A percentile compares a stretch with the other conserved stretches of the same genome.
These are phyloP conservation scores for Pteropus rufus DNA, from an alignment of 2,797 vertebrate genomes.

Conservation along the genomic window DNA sequence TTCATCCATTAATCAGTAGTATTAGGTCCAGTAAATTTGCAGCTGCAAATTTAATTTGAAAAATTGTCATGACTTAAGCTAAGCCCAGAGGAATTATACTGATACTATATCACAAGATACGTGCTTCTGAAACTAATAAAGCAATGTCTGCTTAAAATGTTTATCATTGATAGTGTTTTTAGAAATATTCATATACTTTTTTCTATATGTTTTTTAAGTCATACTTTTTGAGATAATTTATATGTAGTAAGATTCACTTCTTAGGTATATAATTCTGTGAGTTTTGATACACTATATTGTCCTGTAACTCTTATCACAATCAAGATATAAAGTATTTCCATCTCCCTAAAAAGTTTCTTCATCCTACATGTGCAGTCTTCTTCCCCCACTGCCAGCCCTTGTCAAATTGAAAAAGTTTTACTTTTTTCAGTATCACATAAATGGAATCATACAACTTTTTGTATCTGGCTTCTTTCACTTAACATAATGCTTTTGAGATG, in stretches of 20 bases:
- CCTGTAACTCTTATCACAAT: neutral
- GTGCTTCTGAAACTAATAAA: neutral
- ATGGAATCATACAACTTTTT: neutral
- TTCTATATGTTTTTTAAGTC: neutral
- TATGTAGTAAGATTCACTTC: neutral
- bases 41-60: slow-evolving; percentile 2
- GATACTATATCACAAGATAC: neutral
- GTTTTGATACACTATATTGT: neutral
- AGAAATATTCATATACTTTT: neutral
- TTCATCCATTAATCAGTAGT: neutral
- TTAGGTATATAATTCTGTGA: neutral
- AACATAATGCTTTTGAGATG: neutral
- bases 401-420: neutral
- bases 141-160: neutral
- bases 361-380: neutral
- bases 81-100: neutral
- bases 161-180: neutral
- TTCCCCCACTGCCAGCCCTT: neutral
- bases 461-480: neutral
- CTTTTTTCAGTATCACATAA: neutral
- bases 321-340: neutral
- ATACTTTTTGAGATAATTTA: neutral
- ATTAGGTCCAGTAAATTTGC: neutral
- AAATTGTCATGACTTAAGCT: neutral
- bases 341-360: neutral